phyloP scores from a whole-genome alignment of 2,797 vertebrate species.

The Vespertilio murinus region DNA sequence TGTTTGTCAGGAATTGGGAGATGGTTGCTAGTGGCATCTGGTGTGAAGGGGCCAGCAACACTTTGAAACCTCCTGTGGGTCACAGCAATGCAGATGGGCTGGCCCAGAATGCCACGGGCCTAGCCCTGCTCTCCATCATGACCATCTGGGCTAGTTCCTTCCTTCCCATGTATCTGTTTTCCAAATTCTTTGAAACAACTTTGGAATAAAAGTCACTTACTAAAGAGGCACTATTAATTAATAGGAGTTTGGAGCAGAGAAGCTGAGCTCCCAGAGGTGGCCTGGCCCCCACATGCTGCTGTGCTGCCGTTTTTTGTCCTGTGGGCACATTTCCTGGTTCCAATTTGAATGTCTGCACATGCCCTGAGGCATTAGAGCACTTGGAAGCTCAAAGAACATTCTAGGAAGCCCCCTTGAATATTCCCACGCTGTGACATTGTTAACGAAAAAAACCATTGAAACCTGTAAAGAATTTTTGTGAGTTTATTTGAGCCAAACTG shows the following conservation, averaged over 20 bases:
- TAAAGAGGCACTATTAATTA: background rate
- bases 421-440: background rate
- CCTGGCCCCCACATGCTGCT: background rate
- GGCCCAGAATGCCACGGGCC: background rate
- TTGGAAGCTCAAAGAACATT: background rate
- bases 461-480: too few species aligned
- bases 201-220: background rate
- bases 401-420: background rate
- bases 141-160: background rate
- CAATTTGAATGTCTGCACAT: background rate
- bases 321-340: background rate
- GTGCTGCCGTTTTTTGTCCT: rapidly evolving
- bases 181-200: background rate
- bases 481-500: too few species aligned
- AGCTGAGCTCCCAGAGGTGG: rapidly evolving
- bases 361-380: background rate
- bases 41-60: too few species aligned
- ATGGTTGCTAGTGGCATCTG: background rate
- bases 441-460: too few species aligned
- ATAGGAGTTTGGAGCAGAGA: background rate
- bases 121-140: rapidly evolving
- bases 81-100: rapidly evolving
- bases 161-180: background rate
- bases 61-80: rapidly evolving
- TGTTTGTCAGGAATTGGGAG: background rate